phyloP scores from a whole-genome alignment of 1,140 invertebrate genomes.

The Dendroctonus valens region DNA sequence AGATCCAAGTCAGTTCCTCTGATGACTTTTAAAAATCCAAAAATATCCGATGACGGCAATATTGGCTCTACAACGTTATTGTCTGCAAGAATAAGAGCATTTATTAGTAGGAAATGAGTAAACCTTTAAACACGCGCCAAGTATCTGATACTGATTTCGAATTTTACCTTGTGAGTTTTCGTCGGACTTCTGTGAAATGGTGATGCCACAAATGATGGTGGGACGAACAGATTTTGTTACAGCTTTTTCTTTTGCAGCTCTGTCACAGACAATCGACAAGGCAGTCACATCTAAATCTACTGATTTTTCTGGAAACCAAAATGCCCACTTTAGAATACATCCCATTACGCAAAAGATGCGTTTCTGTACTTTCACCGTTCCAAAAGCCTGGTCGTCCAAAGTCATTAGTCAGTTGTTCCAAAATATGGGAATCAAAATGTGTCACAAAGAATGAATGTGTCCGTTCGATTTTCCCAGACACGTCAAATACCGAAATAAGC shows the following conservation, averaged over 20 bases:
- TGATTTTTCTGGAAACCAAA: constrained; percentile 35
- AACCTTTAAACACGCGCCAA: no score
- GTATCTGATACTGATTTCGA: no score
- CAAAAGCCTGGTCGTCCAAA: constrained; percentile 43
- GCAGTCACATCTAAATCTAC: constrained; percentile 55
- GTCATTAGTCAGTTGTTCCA: constrained; percentile 47
- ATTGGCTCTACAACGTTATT: no score
- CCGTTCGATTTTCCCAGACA: constrained; percentile 47
- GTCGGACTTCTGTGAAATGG: constrained; percentile 33
- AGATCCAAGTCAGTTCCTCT: no score
- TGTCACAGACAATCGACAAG: constrained; percentile 54
- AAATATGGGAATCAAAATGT: constrained; percentile 48
- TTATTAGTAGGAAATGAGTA: no score
- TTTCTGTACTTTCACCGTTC: constrained; percentile 36
- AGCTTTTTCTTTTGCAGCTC: constrained; percentile 26
- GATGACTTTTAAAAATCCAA: no score
- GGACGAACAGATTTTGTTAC: constrained; percentile 37
- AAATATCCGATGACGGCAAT: no score
- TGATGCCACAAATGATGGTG: constrained; percentile 46
- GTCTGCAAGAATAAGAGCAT: no score
- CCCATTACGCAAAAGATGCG: no score
- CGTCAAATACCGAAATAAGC: constrained; percentile 49
- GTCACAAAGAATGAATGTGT: constrained; percentile 49
- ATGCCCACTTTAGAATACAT: background rate
- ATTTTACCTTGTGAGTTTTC: constrained; percentile 17